A percentile compares a stretch with the other conserved stretches of the same genome.
These are phyloP conservation scores for Trematomus bernacchii DNA, from an alignment of 2,797 vertebrate species.

Conservation along the genomic window DNA sequence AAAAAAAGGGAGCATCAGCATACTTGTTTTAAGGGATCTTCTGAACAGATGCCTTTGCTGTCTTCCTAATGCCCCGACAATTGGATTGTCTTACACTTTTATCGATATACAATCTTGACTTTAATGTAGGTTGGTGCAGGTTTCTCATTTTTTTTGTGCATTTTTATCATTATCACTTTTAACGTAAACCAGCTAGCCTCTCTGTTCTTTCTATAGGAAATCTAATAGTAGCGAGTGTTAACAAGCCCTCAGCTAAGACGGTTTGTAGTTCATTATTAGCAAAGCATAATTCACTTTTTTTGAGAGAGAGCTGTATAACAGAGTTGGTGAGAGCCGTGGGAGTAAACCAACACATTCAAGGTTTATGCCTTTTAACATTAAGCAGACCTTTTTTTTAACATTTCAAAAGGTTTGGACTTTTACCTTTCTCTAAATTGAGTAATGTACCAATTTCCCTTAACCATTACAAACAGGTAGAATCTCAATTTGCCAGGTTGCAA, in stretches of 20 bases:
- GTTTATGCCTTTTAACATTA: not conserved
- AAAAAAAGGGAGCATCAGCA: not conserved
- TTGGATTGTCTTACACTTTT: not conserved
- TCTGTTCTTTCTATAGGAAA: too few relatives aligned
- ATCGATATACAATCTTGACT: not conserved
- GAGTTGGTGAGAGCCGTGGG: not conserved
- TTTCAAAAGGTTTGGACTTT: not conserved
- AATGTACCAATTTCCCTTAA: not conserved
- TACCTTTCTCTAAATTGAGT: not conserved
- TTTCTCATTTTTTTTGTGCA: not conserved
- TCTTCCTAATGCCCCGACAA: not conserved
- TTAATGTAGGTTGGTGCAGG: not conserved
- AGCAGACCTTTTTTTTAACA: fast-evolving
- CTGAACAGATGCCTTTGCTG: not conserved
- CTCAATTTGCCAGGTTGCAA: slow-evolving; percentile 9
- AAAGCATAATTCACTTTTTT: not conserved
- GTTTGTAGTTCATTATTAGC: not conserved
- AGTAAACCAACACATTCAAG: not conserved
- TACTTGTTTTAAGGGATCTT: too few relatives aligned
- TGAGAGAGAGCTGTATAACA: too few relatives aligned
- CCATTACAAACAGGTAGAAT: slow-evolving; percentile 23
- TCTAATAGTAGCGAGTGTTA: not conserved
- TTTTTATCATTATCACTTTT: not conserved
- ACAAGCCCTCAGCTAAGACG: not conserved
- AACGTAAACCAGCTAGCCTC: not conserved